phyloP scores from a whole-genome alignment of 2,888 invertebrate genomes.

The Drosophila aldrichi region DNA sequence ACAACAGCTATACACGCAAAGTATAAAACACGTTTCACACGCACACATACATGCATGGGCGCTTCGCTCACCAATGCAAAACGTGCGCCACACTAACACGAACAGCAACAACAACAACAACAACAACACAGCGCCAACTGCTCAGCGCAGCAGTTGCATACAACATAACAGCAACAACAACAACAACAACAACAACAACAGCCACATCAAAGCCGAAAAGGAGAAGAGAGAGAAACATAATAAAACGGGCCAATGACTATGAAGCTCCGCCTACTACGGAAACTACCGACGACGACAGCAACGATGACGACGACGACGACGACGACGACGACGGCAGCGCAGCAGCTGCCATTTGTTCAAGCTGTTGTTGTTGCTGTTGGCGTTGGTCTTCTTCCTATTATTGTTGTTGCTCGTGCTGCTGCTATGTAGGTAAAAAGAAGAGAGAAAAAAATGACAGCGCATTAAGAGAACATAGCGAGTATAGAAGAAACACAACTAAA shows the following conservation, averaged over 20 bases:
- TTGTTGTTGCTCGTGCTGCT: conserved; percentile 30
- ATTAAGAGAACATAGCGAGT: conserved; percentile 44
- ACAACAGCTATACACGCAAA: conserved; percentile 50
- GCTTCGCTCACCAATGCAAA: conserved; percentile 70
- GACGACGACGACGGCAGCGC: conserved; percentile 35
- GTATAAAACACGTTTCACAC: conserved; percentile 66
- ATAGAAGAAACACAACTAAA: conserved; percentile 24
- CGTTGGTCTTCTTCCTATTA: conserved; percentile 33
- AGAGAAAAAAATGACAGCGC: conserved; percentile 65
- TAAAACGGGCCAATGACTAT: conserved; percentile 83
- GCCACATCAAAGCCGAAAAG: conserved; percentile 60
- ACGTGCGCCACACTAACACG: conserved; percentile 53
- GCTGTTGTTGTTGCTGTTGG: conserved; percentile 26
- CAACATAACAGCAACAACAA: conserved; percentile 48
- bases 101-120: conserved; percentile 28
- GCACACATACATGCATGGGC: conserved; percentile 6
- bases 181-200: conserved; percentile 33
- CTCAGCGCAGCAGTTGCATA: conserved; percentile 59
- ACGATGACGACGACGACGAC: conserved; percentile 28
- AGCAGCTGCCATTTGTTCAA: conserved; percentile 56
- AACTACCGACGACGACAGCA: conserved; percentile 68
- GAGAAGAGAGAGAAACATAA: conserved; percentile 79
- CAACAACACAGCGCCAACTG: conserved; percentile 49
- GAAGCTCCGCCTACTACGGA: conserved; percentile 84
- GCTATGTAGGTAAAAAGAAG: conserved; percentile 63